These are phyloP conservation scores for Microplitis demolitor DNA, from an alignment of 1,140 invertebrate genomes.

Conservation along the genomic window DNA sequence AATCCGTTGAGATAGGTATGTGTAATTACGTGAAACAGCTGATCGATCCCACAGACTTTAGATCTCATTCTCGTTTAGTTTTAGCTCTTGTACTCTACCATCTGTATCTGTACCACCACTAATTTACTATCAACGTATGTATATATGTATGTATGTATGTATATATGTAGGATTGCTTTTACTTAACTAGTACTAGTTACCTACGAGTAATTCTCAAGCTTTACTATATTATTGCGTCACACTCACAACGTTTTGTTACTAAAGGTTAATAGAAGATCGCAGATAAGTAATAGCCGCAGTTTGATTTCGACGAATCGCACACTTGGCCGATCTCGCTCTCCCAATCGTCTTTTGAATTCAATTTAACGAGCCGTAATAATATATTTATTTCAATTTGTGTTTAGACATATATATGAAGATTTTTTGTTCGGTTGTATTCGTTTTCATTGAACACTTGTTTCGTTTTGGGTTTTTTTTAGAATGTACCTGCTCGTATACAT, in stretches of 20 bases:
- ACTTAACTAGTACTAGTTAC: too few species aligned
- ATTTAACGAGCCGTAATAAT: conserved; percentile 20
- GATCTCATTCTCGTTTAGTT: conserved; percentile 7
- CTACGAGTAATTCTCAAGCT: conserved; percentile 11
- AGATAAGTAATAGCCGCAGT: conserved; percentile 28
- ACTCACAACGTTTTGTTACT: conserved; percentile 5
- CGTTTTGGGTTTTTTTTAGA: neutral
- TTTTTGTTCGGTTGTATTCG: too few species aligned
- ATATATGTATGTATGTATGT: too few species aligned
- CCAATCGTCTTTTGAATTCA: conserved; percentile 29
- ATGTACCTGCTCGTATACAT: neutral
- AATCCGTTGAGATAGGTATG: conserved; percentile 24
- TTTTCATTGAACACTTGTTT: too few species aligned
- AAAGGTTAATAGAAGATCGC: conserved; percentile 30
- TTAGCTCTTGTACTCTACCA: neutral
- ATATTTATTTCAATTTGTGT: too few species aligned
- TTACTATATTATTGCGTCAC: conserved; percentile 20
- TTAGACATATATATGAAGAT: neutral
- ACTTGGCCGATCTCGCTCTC: neutral
- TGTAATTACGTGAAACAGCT: conserved; percentile 30
- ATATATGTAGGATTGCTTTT: too few species aligned
- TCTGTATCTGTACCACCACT: too few species aligned
- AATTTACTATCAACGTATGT: too few species aligned
- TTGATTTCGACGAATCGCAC: conserved; percentile 17
- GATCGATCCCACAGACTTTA: conserved; percentile 25